Evolutionary conservation across 35 echinoderm and acorn worm genomes (phyloP), one percentile per base, ranked within the genome.

Genomic region (Apostichopus japonicus): DNA sequence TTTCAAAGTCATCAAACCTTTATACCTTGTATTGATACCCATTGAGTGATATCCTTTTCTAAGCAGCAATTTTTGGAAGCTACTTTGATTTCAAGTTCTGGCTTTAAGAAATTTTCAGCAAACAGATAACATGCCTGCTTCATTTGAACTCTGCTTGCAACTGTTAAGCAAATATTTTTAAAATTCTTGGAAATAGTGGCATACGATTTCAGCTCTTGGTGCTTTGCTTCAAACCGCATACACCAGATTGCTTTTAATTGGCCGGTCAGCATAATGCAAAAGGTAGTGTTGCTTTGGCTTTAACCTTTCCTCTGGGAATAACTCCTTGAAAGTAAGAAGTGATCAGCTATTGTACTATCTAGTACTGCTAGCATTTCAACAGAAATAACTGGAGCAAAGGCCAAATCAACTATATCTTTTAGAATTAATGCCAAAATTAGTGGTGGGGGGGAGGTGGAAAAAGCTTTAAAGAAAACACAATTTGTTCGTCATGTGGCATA

Each of bases 251-350:
- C 44, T 67, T 53, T 92, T 4, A 92, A 57, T 8, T 55, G 91
- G 24, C 78, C 91, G 57, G 65, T 92, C 91, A 53, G 91, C 77
- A 33, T 92, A 92, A 71, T 92, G 91, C 10, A 92, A 52, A 6
- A 71, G 19, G 19, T 67, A 92, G 44, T 92, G 91, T 44, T 92
- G 91, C 82, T 92, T 83, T 24, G 91, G 91, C 57, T 92, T 92
- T 53, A 92, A 53, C 65, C 56, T 80, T 19, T 71, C 79, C 4
- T 81, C 58, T 23, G 78, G 91, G 21, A 76, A 92, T 15, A 92
- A 54, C 23, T 92, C 5, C 27, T 92, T 92, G 65, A 87, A 44
- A 65, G 84, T 21, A 87, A 8, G 8, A 87, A 33, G 56, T 59
- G 53, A 87, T 87, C 11, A 62, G 84, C 8, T 65, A 87, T 87